Percentiles rank a stretch among this genome's conserved stretches.
These are phyloP conservation scores for Pogonophryne albipinna DNA, from an alignment of 2,797 vertebrate species.

Conservation along the genomic window DNA sequence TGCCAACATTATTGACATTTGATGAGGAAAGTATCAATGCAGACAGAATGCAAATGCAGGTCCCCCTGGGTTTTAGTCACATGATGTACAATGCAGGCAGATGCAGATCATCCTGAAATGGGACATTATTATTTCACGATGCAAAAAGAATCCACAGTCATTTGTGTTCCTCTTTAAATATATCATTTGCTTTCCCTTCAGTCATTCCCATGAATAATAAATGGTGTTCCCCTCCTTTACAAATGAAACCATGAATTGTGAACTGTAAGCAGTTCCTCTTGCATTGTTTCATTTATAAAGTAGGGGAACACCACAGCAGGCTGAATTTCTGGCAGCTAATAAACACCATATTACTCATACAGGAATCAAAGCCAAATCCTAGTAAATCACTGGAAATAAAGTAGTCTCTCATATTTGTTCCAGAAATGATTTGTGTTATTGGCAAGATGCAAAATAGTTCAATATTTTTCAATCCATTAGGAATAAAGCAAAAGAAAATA, in stretches of 20 bases:
- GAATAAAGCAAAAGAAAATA: constrained; percentile 9
- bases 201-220: constrained; percentile 37
- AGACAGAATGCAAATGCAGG: constrained; percentile 49
- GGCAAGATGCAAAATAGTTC: constrained; percentile 37
- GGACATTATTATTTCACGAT: constrained; percentile 35
- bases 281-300: too few relatives aligned
- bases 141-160: constrained; percentile 7
- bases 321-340: constrained; percentile 34
- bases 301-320: neutral
- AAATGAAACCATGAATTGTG: constrained; percentile 37
- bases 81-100: constrained; percentile 25
- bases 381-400: constrained; percentile 52
- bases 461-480: constrained; percentile 34
- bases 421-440: constrained; percentile 38
- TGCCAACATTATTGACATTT: constrained; percentile 44
- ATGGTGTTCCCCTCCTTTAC: constrained; percentile 23
- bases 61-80: constrained; percentile 20
- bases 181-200: constrained; percentile 16
- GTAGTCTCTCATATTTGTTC: constrained; percentile 24
- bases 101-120: constrained; percentile 29
- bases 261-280: too few relatives aligned
- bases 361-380: constrained; percentile 39
- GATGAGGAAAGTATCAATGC: constrained; percentile 28
- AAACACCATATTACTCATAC: constrained; percentile 37
- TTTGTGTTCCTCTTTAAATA: constrained; percentile 8